Percentiles rank a stretch among this genome's conserved stretches.
phyloP scores from a whole-genome alignment of 2,888 invertebrate genomes.

The Agrenia bidenticulata region DNA sequence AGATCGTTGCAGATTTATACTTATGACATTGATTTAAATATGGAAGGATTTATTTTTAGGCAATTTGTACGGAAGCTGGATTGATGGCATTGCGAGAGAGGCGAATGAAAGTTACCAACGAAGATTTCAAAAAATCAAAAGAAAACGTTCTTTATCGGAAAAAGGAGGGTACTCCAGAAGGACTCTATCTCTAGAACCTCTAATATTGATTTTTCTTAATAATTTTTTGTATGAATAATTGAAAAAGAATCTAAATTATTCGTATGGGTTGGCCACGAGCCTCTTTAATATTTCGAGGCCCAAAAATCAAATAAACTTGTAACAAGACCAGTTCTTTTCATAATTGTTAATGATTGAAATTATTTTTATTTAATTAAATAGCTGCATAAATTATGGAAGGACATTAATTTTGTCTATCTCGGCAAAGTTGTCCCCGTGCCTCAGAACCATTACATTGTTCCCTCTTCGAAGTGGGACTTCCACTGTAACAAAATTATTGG shows the following conservation, averaged over 20 bases:
- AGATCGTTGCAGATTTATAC: background rate
- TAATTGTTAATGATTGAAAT: too few species aligned
- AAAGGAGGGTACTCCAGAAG: conserved; percentile 99
- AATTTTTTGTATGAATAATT: too few species aligned
- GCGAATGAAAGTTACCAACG: conserved; percentile 99
- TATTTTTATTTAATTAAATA: too few species aligned
- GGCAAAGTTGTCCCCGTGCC: conserved; percentile 27
- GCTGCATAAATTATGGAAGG: too few species aligned
- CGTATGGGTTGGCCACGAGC: too few species aligned
- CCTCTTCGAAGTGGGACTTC: conserved; percentile 38
- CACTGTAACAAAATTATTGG: conserved; percentile 22
- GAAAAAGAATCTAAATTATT: too few species aligned
- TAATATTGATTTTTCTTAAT: too few species aligned
- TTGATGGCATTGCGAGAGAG: conserved; percentile 95
- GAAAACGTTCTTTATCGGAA: conserved; percentile 98
- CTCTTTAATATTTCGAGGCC: too few species aligned
- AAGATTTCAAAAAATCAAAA: conserved; percentile 99
- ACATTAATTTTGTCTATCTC: conserved; percentile 39
- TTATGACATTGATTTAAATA: background rate
- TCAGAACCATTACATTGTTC: conserved; percentile 44
- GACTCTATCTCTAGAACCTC: conserved; percentile 95
- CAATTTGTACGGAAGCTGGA: conserved; percentile 99
- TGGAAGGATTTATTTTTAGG: conserved; percentile 62
- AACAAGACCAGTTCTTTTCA: too few species aligned
- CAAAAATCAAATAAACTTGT: too few species aligned